A percentile compares a stretch with the other conserved stretches of the same genome.
Conservation (phyloP, 2,797 vertebrate genomes). For the Spatula clypeata region DNA sequence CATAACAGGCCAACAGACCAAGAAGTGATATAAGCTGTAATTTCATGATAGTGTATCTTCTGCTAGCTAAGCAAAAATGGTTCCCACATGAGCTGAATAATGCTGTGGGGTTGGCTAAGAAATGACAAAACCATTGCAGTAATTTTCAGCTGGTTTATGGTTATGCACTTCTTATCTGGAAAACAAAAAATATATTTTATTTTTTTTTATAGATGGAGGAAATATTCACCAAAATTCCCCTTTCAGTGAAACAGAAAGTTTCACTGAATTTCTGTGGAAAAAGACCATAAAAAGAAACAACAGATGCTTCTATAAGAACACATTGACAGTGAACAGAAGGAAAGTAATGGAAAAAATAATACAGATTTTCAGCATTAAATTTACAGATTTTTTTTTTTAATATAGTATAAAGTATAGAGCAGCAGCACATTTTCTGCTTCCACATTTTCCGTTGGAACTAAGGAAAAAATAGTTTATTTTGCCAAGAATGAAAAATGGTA, state of each 20-base stretch:
- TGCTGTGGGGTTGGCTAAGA: neutral
- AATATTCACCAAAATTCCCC: neutral
- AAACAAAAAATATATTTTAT: neutral
- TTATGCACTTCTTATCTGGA: neutral
- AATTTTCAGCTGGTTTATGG: neutral
- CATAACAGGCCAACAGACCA: conserved; percentile 70
- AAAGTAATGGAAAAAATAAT: neutral
- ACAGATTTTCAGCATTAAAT: neutral
- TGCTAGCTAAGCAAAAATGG: conserved; percentile 69
- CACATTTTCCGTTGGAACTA: neutral
- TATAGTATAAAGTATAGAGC: neutral
- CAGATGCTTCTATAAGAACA: neutral
- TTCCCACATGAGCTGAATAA: conserved; percentile 11
- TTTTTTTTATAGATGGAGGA: neutral
- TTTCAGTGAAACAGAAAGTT: neutral
- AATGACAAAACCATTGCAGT: neutral
- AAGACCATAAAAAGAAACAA: neutral
- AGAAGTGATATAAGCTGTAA: conserved; percentile 74
- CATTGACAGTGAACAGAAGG: neutral
- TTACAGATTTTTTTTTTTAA: neutral
- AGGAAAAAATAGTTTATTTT: neutral
- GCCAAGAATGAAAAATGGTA: neutral
- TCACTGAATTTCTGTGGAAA: neutral
- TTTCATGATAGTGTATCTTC: conserved; percentile 70
- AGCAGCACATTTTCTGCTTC: neutral